Evolutionary conservation across 1,140 invertebrate species (phyloP), one percentile per base, ranked within the genome.

Genomic region (Conus ventricosus): DNA sequence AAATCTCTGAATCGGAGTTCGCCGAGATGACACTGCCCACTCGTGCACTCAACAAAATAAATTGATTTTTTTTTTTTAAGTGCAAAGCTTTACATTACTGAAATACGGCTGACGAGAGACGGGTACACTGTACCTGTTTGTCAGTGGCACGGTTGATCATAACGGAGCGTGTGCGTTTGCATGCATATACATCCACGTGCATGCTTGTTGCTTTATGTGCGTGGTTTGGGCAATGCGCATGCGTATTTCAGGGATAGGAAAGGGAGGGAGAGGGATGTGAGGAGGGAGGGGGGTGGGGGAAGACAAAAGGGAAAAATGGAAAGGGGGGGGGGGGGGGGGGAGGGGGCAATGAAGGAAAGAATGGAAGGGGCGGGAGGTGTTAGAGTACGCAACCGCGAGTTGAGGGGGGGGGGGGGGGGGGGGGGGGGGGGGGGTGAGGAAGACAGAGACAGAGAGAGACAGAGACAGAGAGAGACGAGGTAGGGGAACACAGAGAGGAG

Each of bases 381-480:
- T 11, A 2, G 60, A 63, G 60, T 1, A 20, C 10, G 1, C 1
- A 20, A 20, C 10, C 11, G 4, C 60, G 60, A 63, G 17, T 11
- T 13, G 60, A 4, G 60, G 17, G 60, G 17, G 57, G 57, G 84
- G 8, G 84, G n/a, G 55, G 57, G 84, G 11, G 55, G 57, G 39
- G 57, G 5, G 27, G 10, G 57, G 6, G 27, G 3, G 11, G 55
- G 7, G 55, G 10, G 5, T 7, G 55, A n/a, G 84, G 4, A 55
- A 63, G n/a, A 51, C 25, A 25, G 39, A 63, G 57, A 63, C 15
- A 63, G 84, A 85, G 84, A n/a, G 84, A 63, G n/a, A 51, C 25
- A 25, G 39, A 63, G 57, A 63, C 15, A 63, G 84, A 85, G 84
- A 85, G 55, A 51, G 84, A 85, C 51, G n/a, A n/a, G 13, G 84